These are phyloP conservation scores for Parapristionchus giblindavisi DNA, from an alignment of 2,888 invertebrate species.

Conservation along the genomic window DNA sequence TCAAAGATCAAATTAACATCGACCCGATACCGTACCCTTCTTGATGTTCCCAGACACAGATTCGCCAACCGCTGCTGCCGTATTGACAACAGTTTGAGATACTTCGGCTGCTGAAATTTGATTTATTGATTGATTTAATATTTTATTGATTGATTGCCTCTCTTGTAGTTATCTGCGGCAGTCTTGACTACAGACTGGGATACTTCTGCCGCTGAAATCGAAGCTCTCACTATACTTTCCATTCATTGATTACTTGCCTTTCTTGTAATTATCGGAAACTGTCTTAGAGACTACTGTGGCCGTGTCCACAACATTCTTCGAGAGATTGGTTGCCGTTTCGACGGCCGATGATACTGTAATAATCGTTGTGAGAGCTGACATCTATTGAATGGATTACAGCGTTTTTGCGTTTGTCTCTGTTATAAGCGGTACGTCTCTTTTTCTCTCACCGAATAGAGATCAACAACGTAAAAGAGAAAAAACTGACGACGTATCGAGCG, in stretches of 20 bases:
- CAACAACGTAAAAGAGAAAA: too few species aligned
- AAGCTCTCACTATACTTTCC: not conserved
- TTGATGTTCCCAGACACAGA: constrained; percentile 21
- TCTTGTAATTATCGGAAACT: not conserved
- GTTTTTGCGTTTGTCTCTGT: too few species aligned
- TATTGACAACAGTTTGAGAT: not conserved
- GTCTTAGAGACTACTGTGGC: too few species aligned
- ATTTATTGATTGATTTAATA: not conserved
- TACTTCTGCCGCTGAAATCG: not conserved
- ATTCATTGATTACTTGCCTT: not conserved
- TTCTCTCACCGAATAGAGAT: too few species aligned
- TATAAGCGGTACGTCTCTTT: too few species aligned
- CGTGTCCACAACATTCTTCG: too few species aligned
- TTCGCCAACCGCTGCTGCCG: not conserved
- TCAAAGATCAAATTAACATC: not conserved
- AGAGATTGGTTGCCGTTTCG: too few species aligned
- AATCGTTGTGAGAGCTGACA: too few species aligned
- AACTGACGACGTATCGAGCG: too few species aligned
- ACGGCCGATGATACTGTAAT: too few species aligned
- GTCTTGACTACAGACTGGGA: not conserved
- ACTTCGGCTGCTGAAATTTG: too few species aligned
- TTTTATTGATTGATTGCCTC: not conserved
- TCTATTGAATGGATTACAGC: too few species aligned
- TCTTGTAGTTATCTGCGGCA: not conserved
- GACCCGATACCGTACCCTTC: not conserved